A percentile compares a stretch with the other conserved stretches of the same genome.
Evolutionary conservation across 2,888 invertebrate genomes (phyloP).

Genomic region (Polyploca ridens): DNA sequence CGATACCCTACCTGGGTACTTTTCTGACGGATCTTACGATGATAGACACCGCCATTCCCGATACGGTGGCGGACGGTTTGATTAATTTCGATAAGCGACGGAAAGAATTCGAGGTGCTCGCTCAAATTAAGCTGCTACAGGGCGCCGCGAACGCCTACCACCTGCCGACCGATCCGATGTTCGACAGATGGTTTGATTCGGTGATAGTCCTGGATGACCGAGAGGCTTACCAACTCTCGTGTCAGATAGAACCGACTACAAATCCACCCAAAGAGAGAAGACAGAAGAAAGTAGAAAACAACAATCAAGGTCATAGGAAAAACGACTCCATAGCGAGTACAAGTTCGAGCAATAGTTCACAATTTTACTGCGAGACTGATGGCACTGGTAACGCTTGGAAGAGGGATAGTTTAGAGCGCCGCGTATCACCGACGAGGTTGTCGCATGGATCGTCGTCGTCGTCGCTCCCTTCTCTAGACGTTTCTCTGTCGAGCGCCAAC

Average conservation of each 20-base stretch:
- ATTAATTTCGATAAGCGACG: slow-evolving; percentile 99
- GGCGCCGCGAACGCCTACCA: slow-evolving; percentile 97
- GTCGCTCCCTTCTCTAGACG: slow-evolving; percentile 91
- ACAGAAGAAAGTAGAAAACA: slow-evolving; percentile 84
- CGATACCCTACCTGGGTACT: slow-evolving; percentile 98
- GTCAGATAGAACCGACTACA: slow-evolving; percentile 92
- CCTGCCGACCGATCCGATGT: slow-evolving; percentile 92
- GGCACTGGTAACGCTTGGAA: slow-evolving; percentile 87
- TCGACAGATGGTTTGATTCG: slow-evolving; percentile 98
- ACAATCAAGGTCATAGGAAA: slow-evolving; percentile 91
- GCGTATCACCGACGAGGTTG: slow-evolving; percentile 90
- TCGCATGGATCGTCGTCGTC: slow-evolving; percentile 92
- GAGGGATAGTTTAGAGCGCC: slow-evolving; percentile 91
- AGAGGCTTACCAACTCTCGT: slow-evolving; percentile 95
- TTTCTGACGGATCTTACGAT: slow-evolving; percentile 99
- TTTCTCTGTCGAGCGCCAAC: slow-evolving; percentile 88
- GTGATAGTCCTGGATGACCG: slow-evolving; percentile 96
- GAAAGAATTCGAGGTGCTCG: slow-evolving; percentile 99
- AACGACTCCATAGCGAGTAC: slow-evolving; percentile 96
- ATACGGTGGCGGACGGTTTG: slow-evolving; percentile 91
- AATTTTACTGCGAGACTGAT: slow-evolving; percentile 94
- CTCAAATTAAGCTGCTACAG: slow-evolving; percentile 98
- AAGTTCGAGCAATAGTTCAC: slow-evolving; percentile 93
- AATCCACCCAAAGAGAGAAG: slow-evolving; percentile 80
- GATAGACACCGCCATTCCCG: slow-evolving; percentile 98